Evolutionary conservation across 2,113 vertebrate species (phyloP).

Genomic region (Pagrus major): DNA sequence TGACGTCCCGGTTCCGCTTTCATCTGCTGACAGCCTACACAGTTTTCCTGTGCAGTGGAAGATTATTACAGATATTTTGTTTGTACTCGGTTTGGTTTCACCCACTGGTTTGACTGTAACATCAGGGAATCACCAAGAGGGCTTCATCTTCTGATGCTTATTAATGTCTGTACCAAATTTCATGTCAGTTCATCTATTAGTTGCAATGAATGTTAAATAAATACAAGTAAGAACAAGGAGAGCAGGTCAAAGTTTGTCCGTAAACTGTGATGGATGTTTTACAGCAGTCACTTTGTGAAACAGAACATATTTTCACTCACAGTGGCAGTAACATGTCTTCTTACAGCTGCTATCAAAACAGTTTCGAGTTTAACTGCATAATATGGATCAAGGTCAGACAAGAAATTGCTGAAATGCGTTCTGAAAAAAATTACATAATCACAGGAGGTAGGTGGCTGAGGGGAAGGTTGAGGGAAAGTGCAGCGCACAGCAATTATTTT

Average conservation of each 20-base stretch:
- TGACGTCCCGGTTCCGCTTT: not conserved
- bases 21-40: not conserved
- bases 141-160: not conserved
- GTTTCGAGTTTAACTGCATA: slow-evolving; percentile 4
- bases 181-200: not conserved
- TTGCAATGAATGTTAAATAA: not conserved
- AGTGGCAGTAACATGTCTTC: not conserved
- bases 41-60: not conserved
- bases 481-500: not conserved
- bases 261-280: not conserved
- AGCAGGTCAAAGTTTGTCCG: not conserved
- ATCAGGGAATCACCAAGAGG: not conserved
- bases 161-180: not conserved
- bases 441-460: not conserved
- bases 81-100: no score
- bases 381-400: slow-evolving; percentile 30
- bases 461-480: not conserved
- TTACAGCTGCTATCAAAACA: slow-evolving; percentile 36
- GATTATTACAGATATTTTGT: not conserved
- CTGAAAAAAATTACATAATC: slow-evolving; percentile 13
- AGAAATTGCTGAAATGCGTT: slow-evolving; percentile 28
- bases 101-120: not conserved
- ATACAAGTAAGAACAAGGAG: not conserved
- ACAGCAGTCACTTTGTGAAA: no score
- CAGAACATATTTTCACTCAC: not conserved